These are phyloP conservation scores for Theristicus caerulescens DNA, from an alignment of 2,113 vertebrate genomes.

Conservation along the genomic window DNA sequence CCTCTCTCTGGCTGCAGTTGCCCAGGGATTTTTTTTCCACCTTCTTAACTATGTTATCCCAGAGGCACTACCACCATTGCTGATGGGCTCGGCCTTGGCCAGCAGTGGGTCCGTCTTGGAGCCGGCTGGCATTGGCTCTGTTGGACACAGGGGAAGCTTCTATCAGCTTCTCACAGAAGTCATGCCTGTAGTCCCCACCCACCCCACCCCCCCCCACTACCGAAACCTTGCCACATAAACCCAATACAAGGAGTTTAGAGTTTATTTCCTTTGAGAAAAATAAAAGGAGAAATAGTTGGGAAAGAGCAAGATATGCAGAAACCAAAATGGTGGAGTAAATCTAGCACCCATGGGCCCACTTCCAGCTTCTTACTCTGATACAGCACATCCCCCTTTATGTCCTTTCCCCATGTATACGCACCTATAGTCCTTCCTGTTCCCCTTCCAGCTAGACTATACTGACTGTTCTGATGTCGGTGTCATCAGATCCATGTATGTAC, in stretches of 20 bases:
- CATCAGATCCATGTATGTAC: not conserved
- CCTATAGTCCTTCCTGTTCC: not conserved
- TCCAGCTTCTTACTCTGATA: not conserved
- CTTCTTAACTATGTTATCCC: no score
- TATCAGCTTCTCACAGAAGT: no score
- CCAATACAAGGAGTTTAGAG: not conserved
- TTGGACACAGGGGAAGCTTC: no score
- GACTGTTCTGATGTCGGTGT: not conserved
- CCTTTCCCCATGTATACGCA: not conserved
- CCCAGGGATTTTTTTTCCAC: no score
- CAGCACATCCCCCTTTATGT: accelerated
- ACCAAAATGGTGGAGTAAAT: not conserved
- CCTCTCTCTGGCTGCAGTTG: no score
- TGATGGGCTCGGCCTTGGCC: no score
- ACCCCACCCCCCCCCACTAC: no score
- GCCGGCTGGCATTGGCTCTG: no score
- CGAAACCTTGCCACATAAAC: no score
- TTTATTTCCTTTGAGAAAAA: not conserved
- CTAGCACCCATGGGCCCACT: not conserved
- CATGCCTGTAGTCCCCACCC: no score
- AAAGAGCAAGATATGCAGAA: not conserved
- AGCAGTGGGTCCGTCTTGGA: no score
- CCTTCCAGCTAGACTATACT: not conserved
- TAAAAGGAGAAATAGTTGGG: not conserved
- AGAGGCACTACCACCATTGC: no score